A percentile compares a stretch with the other conserved stretches of the same genome.
These are phyloP conservation scores for Antennarius maculatus DNA, from an alignment of 2,797 vertebrate genomes.

Conservation along the genomic window DNA sequence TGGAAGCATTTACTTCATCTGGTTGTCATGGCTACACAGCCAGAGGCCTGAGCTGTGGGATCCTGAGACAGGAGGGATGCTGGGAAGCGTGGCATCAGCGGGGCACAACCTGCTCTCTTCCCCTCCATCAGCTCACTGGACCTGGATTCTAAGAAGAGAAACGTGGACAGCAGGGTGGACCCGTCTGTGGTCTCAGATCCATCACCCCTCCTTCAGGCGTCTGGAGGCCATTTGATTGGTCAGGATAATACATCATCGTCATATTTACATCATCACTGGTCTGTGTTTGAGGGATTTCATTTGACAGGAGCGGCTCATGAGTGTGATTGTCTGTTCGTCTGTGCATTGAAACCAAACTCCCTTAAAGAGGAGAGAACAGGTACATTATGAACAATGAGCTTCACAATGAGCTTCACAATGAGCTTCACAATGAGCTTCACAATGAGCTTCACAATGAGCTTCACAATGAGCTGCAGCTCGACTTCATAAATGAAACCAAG, in stretches of 20 bases:
- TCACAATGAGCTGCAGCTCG: no score
- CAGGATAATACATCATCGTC: constrained; percentile 1
- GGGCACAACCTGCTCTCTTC: constrained; percentile 57
- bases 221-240: constrained; percentile 13
- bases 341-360: not conserved
- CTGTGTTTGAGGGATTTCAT: no score
- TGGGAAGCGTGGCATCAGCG: constrained; percentile 66
- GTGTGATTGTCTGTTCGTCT: no score
- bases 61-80: constrained; percentile 71
- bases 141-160: constrained; percentile 56
- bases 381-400: no score
- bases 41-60: constrained; percentile 78
- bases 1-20: constrained; percentile 83
- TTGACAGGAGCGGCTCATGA: no score
- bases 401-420: no score
- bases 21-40: constrained; percentile 85
- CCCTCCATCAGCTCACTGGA: constrained; percentile 66
- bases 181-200: constrained; percentile 37
- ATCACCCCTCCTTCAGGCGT: constrained; percentile 6
- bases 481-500: not conserved
- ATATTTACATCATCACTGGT: not conserved
- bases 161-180: constrained; percentile 33
- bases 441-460: no score
- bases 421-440: no score
- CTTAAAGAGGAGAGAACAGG: not conserved